Base-by-base conservation (phyloP, 2,113 vertebrate species). In the Scomber scombrus region DNA sequence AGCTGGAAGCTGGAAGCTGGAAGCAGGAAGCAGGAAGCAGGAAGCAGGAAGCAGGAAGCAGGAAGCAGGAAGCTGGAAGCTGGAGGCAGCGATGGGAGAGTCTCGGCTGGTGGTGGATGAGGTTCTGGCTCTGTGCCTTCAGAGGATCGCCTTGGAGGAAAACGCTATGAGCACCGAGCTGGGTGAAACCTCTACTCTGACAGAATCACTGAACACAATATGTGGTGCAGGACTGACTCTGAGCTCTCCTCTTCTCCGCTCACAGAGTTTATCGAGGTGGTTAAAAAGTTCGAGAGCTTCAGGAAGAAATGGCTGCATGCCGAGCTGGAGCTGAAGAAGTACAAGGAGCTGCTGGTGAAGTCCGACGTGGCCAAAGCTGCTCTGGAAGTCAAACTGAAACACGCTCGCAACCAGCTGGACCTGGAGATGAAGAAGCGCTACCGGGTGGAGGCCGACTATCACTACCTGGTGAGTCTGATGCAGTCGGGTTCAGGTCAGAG, bases 391-490 rank as follows among this genome's bases (percentile, higher is more conserved):
- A 94, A 96, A 80, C 94, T 97, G 57, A 96, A 96, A 56, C 97
- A 97, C 0, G 95, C 96, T 9, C 94, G 96, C 1, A 96, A 97
- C 88, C 96, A 97, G 85, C 93, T 97, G 86, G 95, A 97, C 0
- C 92, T 97, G 79, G 96, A 97, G 90, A 96, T 97, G 93, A 96
- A 94, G 87, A 96, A 96, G 49, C 94, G 96, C 21, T 92, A 92
- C 91, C 95, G 94, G 60, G 85, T 92, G 0, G 97, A 97, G 31
- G 89, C 92, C 0, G 95, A 96, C 87, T 95, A 95, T 76, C 94
- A 96, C 73, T 94, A 95, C 51, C 91, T 96, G 96, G 96, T 97
- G 29, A 51, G 79, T 45, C 18, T 29, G 13, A 29, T 15, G 26
- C 13, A n/a, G n/a, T n/a, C n/a, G n/a, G n/a, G n/a, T n/a, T n/a